These are phyloP conservation scores for Linyphia triangularis DNA, from an alignment of 2,888 invertebrate genomes.

Conservation along the genomic window DNA sequence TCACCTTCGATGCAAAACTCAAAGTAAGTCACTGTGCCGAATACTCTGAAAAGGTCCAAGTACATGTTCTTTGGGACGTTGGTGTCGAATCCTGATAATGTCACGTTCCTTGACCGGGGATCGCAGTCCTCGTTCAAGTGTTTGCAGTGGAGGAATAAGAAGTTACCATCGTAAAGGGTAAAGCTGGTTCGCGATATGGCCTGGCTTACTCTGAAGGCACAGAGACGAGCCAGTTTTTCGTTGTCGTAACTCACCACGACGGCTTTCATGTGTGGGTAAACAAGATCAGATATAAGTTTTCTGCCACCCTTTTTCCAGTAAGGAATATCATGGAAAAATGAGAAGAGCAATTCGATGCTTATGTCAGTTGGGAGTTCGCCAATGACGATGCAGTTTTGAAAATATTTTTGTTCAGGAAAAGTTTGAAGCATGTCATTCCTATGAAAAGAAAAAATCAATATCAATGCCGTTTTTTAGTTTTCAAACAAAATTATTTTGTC, in stretches of 20 bases:
- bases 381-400: constrained; percentile 30
- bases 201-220: neutral
- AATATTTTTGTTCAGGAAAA: constrained; percentile 21
- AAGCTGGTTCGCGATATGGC: neutral
- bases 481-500: too few species aligned
- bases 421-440: neutral
- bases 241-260: constrained; percentile 23
- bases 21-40: constrained; percentile 31
- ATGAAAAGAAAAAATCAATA: neutral
- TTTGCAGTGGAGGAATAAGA: constrained; percentile 13
- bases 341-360: neutral
- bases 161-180: constrained; percentile 30
- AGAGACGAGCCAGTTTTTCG: constrained; percentile 18
- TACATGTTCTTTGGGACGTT: constrained; percentile 20
- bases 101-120: constrained; percentile 13
- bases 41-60: constrained; percentile 2
- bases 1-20: constrained; percentile 39
- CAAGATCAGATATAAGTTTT: constrained; percentile 29
- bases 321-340: neutral
- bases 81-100: constrained; percentile 17
- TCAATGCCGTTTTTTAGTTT: too few species aligned
- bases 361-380: constrained; percentile 15
- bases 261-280: neutral
- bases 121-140: constrained; percentile 2
- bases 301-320: neutral